Base-by-base conservation (phyloP, 1,140 invertebrate genomes). In the Leptestheria dahalacensis region DNA sequence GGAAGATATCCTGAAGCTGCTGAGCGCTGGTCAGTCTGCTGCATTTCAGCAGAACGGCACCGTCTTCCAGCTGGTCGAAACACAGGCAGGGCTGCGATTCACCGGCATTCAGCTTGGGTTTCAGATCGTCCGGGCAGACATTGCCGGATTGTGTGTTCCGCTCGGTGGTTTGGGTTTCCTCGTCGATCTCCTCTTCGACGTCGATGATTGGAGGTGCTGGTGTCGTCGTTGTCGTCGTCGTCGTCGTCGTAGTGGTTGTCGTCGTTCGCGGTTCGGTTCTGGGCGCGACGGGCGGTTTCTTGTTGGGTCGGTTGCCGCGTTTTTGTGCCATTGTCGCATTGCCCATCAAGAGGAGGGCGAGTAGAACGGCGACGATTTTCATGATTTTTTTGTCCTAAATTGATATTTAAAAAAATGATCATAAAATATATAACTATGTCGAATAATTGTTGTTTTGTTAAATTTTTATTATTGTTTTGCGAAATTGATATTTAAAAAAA, bases 11-110 rank as follows among this genome's bases (percentile, higher is more conserved):
- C 3, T 57, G 18, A 33, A 62, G 25, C 24, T 57, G 54, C 24
- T 51, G 33, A 1, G 55, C 51, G 48, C 21, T 57, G 11, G 50
- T 29, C 4, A 58, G 28, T 15, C 20, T 20, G 11, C 18, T 50
- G 10, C 61, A 62, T 58, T 62, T 55, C 25, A 62, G 47, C 28
- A 57, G 21, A 11, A 62, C 28, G 24, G 54, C 55, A 46, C 54
- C 33, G 3, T 57, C 61, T 12, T 58, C 61, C 48, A 51, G 24
- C 24, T 57, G 46, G n/a, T 62, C 54, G 26, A 46, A 48, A 28
- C 61, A 62, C 18, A 57, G 29, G 28, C 61, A 62, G 20, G 55
- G 61, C 11, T 24, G 26, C 18, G 41, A 12, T 26, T 55, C 41
- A n/a, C 28, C 47, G 11, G 29, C 54, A 53, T 60, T 59, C 2